phyloP scores from a whole-genome alignment of 2,888 invertebrate species.

The Hedya salicella region DNA sequence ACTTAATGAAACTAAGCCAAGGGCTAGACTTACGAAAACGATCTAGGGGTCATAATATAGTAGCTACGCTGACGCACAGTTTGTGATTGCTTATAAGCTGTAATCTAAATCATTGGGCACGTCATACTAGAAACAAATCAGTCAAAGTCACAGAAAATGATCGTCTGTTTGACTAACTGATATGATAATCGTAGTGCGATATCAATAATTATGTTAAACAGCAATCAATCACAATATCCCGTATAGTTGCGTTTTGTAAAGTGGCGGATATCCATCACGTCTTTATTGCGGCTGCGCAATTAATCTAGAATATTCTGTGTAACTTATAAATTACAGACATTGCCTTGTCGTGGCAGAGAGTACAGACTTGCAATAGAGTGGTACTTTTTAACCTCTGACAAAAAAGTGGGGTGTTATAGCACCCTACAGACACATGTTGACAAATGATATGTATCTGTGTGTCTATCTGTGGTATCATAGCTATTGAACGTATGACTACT shows the following conservation, averaged over 20 bases:
- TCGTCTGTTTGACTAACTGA: conserved; percentile 9
- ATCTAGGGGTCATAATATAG: too few relatives aligned
- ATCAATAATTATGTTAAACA: conserved; percentile 12
- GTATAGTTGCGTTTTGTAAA: conserved; percentile 11
- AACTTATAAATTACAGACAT: conserved; percentile 3
- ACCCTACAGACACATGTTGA: too few relatives aligned
- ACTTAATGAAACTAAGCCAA: too few relatives aligned
- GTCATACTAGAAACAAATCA: too few relatives aligned
- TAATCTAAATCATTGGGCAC: too few relatives aligned
- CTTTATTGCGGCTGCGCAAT: conserved; percentile 2
- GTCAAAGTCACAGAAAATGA: conserved; percentile 3
- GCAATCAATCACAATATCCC: conserved; percentile 13
- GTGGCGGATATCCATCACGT: conserved; percentile 19
- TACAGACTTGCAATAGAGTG: background rate
- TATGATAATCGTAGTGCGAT: conserved; percentile 7
- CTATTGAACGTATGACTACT: too few relatives aligned
- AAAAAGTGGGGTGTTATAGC: too few relatives aligned
- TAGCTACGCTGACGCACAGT: too few relatives aligned
- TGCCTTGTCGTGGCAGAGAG: background rate
- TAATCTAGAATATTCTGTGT: conserved; percentile 17
- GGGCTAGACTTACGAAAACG: too few relatives aligned
- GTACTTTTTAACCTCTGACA: background rate
- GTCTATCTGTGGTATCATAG: too few relatives aligned
- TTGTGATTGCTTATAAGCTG: too few relatives aligned
- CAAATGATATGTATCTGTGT: too few relatives aligned